phyloP scores from a whole-genome alignment of 30 jellyfish, hydroid and myxozoan genomes.

The Mastigias papua region DNA sequence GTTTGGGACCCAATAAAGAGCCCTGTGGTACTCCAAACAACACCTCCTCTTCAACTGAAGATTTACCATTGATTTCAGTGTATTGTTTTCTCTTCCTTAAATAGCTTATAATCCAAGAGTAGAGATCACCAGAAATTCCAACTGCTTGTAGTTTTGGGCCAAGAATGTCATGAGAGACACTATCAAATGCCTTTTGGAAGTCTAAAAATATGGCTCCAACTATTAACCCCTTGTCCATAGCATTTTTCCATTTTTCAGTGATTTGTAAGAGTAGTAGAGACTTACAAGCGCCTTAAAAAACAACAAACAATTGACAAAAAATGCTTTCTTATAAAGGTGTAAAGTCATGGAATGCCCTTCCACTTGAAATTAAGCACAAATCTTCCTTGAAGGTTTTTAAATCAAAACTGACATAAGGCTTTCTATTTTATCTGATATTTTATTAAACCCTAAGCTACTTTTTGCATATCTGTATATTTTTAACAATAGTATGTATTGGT shows the following conservation, averaged over 20 bases:
- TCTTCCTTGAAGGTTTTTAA: too few species aligned
- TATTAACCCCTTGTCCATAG: conserved; percentile 44
- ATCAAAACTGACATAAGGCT: too few species aligned
- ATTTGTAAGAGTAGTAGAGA: conserved; percentile 50
- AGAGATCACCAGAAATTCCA: conserved; percentile 64
- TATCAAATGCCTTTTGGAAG: conserved; percentile 69
- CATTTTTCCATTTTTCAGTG: conserved; percentile 56
- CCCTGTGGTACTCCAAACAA: conserved; percentile 33
- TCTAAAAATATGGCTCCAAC: conserved; percentile 36
- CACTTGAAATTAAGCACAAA: too few species aligned
- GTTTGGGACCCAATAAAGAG: conserved; percentile 42
- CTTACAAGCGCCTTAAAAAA: too few species aligned
- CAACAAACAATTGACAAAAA: too few species aligned
- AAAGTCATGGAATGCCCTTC: too few species aligned
- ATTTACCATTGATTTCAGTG: conserved; percentile 15
- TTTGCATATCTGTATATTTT: too few species aligned
- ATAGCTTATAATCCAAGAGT: conserved; percentile 46
- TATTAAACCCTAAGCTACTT: too few species aligned
- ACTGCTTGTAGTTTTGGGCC: conserved; percentile 74
- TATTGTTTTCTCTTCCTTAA: conserved; percentile 35
- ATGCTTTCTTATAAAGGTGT: too few species aligned
- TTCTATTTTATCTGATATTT: too few species aligned
- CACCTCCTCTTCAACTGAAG: conserved; percentile 10
- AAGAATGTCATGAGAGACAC: conserved; percentile 66
- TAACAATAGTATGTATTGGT: too few species aligned